Percentiles rank a stretch among this genome's conserved stretches.
Evolutionary conservation across 2,113 vertebrate species (phyloP).

Genomic region (Carassius gibelio): DNA sequence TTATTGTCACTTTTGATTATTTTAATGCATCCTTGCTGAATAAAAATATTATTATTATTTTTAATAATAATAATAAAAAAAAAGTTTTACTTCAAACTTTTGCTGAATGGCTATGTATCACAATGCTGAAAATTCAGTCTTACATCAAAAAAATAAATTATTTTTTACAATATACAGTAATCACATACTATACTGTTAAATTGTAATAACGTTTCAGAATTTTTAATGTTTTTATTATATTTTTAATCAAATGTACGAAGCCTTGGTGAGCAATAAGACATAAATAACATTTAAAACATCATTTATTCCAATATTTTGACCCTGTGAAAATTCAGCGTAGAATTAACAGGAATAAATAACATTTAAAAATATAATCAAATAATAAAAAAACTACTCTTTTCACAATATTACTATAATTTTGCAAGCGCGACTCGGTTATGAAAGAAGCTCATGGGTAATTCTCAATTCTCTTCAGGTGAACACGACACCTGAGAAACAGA

Average conservation of each 20-base stretch:
- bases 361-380: too few relatives aligned
- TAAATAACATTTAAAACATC: background rate
- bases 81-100: too few relatives aligned
- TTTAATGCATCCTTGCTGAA: background rate
- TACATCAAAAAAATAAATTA: too few relatives aligned
- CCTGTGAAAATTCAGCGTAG: too few relatives aligned
- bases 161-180: background rate
- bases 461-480: constrained; percentile 69
- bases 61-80: background rate
- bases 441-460: constrained; percentile 70
- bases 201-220: background rate
- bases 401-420: too few relatives aligned
- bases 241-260: background rate
- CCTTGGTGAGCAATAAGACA: background rate
- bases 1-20: background rate
- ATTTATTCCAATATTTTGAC: background rate
- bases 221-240: background rate
- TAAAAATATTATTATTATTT: too few relatives aligned
- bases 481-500: constrained; percentile 70
- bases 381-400: too few relatives aligned
- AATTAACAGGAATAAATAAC: too few relatives aligned
- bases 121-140: background rate
- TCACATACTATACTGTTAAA: background rate
- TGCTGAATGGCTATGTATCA: background rate
- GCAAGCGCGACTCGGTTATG: constrained; percentile 66